Conservation (phyloP, 2,888 invertebrate genomes). For the Torymus auratus region DNA sequence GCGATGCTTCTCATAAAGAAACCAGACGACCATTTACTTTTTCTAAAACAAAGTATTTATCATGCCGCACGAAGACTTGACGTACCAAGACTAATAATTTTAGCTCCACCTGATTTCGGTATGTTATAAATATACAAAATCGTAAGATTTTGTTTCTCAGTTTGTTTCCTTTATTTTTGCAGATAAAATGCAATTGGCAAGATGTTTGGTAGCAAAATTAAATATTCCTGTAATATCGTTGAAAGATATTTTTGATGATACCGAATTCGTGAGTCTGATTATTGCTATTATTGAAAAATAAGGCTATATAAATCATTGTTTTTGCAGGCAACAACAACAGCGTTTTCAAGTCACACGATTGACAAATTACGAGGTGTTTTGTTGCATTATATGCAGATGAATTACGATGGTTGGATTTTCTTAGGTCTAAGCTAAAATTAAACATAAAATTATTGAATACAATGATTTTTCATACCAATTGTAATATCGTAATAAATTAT, state of each 20-base stretch:
- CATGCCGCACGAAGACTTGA: conserved; percentile 78
- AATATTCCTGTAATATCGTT: conserved; percentile 61
- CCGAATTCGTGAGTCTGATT: conserved; percentile 34
- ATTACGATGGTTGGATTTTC: conserved; percentile 73
- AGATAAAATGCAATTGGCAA: conserved; percentile 65
- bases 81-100: conserved; percentile 79
- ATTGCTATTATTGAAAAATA: background rate
- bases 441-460: background rate
- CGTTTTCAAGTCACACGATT: conserved; percentile 63
- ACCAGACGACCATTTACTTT: conserved; percentile 82
- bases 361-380: conserved; percentile 70
- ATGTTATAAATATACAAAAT: conserved; percentile 27
- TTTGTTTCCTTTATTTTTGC: background rate
- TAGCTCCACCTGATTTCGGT: conserved; percentile 78
- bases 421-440: conserved; percentile 66
- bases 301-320: background rate
- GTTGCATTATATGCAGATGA: conserved; percentile 69
- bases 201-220: conserved; percentile 62
- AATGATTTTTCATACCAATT: too few relatives aligned
- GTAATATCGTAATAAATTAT: background rate
- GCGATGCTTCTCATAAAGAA: conserved; percentile 80
- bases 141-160: too few relatives aligned
- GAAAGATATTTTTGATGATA: conserved; percentile 56
- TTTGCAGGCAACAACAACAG: conserved; percentile 10
- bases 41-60: conserved; percentile 80